phyloP scores from a whole-genome alignment of 2,797 vertebrate species.

The Typhlichthys subterraneus region DNA sequence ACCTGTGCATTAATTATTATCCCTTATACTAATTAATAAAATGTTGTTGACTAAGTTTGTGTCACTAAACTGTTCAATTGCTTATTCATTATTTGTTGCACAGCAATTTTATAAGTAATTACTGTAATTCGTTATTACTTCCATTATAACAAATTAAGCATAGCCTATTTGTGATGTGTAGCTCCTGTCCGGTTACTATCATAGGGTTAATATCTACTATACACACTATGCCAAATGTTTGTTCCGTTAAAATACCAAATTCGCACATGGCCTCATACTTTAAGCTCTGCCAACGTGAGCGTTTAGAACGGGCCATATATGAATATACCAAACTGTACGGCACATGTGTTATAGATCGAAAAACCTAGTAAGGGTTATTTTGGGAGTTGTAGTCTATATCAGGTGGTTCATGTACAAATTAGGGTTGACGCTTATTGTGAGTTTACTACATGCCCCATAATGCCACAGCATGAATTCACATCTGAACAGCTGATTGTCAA shows the following conservation, averaged over 20 bases:
- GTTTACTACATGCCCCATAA: conserved; percentile 67
- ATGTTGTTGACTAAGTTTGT: conserved; percentile 77
- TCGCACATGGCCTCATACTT: conserved; percentile 29
- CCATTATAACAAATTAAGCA: no score
- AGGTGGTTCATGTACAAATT: fast-evolving
- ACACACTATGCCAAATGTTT: no score
- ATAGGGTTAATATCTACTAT: no score
- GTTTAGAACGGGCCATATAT: conserved; percentile 22
- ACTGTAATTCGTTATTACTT: no score
- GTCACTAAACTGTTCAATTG: conserved; percentile 6
- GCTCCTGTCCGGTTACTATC: no score
- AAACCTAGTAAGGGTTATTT: conserved; percentile 26
- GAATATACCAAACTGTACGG: conserved; percentile 7
- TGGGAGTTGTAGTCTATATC: conserved; percentile 59
- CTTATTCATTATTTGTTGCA: neutral
- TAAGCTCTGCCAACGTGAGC: neutral
- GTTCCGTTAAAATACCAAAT: neutral
- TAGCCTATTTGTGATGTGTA: no score
- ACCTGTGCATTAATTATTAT: conserved; percentile 84
- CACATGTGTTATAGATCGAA: conserved; percentile 8
- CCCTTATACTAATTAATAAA: conserved; percentile 83
- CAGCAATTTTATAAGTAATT: neutral
- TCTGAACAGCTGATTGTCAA: conserved; percentile 71
- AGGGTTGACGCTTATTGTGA: fast-evolving
- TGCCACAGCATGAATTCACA: conserved; percentile 29